Percentiles rank a stretch among this genome's conserved stretches.
Conservation (phyloP, 2,888 invertebrate genomes). For the Drepana falcataria region DNA sequence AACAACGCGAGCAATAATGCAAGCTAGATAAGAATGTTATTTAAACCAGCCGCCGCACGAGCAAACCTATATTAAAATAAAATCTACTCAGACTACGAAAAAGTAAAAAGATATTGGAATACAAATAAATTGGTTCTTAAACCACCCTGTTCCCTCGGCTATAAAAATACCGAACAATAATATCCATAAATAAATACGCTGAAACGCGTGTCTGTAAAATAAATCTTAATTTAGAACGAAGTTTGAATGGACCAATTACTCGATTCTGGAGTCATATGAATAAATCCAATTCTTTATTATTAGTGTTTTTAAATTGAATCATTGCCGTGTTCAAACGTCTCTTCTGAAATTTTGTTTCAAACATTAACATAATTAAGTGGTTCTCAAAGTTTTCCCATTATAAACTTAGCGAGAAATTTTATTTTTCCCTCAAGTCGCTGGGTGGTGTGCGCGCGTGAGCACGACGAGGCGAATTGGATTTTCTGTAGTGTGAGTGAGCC, state of each 20-base stretch:
- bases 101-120: no score
- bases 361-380: conserved; percentile 80
- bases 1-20: no score
- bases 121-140: not conserved
- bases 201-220: not conserved
- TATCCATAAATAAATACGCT: not conserved
- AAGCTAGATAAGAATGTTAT: conserved; percentile 1
- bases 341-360: conserved; percentile 78
- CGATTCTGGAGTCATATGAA: not conserved
- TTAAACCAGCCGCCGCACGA: not conserved
- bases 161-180: not conserved
- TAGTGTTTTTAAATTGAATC: conserved; percentile 58
- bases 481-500: conserved; percentile 74
- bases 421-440: conserved; percentile 78
- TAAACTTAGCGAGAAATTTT: conserved; percentile 80
- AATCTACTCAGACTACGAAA: no score
- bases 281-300: conserved; percentile 19
- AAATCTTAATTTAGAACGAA: not conserved
- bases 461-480: conserved; percentile 76
- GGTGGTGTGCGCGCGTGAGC: conserved; percentile 66
- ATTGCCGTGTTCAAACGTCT: conserved; percentile 74
- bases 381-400: conserved; percentile 80
- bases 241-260: not conserved
- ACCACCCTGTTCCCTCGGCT: not conserved
- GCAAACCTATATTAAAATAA: no score